Evolutionary conservation across 2,888 invertebrate genomes (phyloP), one percentile per base, ranked within the genome.

Genomic region (Napeogenes inachia): DNA sequence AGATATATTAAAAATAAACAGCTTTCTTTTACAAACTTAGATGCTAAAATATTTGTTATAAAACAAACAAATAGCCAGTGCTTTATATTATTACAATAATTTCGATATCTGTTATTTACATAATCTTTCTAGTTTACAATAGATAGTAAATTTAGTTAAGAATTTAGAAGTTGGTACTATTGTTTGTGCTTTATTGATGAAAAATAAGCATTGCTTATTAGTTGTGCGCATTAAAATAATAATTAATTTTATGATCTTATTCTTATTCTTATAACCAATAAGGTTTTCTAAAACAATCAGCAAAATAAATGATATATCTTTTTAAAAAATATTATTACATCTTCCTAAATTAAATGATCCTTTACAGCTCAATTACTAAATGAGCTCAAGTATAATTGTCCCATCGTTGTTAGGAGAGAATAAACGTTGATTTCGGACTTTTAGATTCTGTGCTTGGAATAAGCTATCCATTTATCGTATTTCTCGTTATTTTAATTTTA

Each of bases 221-320:
- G 46, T 63, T 63, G 60, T 63, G 63, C 63, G 63, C 63, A 42
- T 60, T 63, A 63, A 60, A 46, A 56, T 42, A 59, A 62, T 35
- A 50, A 30, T 50, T 50, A 21, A 50, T 6, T 50, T 50, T 30
- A 50, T 50, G 12, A 50, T 50, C 30, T 30, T 50, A 30, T 30
- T 10, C 42, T 42, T 42, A 42, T 42, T 42, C n/a, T 30, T 50
- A 50, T 50, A 50, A 30, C 50, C 10, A 50, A 50, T 30, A 30
- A 30, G 12, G 42, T 42, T 50, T 30, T 30, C 30, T 50, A 30
- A 50, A 50, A 50, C 30, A 21, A 50, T 30, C 2, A 12, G 50
- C 50, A 12, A 30, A 50, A 50, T 30, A 50, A 30, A 30, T 8
- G 21, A 30, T 50, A 10, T 30, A 50, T 30, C 2, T 42, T 42